These are phyloP conservation scores for Heliconius hewitsoni DNA, from an alignment of 1,140 invertebrate species.

Conservation along the genomic window DNA sequence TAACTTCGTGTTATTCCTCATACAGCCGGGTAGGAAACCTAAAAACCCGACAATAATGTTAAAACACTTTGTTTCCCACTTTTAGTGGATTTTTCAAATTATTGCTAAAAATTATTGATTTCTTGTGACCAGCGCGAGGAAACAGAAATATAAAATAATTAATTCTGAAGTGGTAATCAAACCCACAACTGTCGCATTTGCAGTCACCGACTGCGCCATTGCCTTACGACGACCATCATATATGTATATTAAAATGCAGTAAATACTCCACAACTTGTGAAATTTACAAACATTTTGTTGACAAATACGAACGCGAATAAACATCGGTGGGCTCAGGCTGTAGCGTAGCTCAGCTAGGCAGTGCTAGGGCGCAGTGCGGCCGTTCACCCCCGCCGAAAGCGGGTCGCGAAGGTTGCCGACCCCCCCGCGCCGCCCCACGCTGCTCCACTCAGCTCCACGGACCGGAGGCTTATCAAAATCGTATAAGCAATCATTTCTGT, in stretches of 20 bases:
- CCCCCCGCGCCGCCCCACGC: constrained; percentile 5
- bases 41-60: too few species aligned
- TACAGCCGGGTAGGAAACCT: too few species aligned
- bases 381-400: constrained; percentile 69
- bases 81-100: too few species aligned
- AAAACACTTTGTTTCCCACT: too few species aligned
- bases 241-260: background rate
- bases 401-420: constrained; percentile 57
- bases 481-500: background rate
- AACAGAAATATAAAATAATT: too few species aligned
- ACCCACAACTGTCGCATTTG: too few species aligned
- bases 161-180: too few species aligned
- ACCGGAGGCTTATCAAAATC: constrained; percentile 23
- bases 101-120: too few species aligned
- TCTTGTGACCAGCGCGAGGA: too few species aligned
- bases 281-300: constrained; percentile 1
- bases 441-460: constrained; percentile 16
- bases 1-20: too few species aligned
- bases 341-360: constrained; percentile 20
- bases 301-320: constrained; percentile 11
- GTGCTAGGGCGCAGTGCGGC: constrained; percentile 42
- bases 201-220: too few species aligned
- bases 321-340: constrained; percentile 16
- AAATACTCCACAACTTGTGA: background rate
- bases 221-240: too few species aligned